Evolutionary conservation across 1,140 invertebrate species (phyloP), one percentile per base, ranked within the genome.

Genomic region (Bradynema listronoti): DNA sequence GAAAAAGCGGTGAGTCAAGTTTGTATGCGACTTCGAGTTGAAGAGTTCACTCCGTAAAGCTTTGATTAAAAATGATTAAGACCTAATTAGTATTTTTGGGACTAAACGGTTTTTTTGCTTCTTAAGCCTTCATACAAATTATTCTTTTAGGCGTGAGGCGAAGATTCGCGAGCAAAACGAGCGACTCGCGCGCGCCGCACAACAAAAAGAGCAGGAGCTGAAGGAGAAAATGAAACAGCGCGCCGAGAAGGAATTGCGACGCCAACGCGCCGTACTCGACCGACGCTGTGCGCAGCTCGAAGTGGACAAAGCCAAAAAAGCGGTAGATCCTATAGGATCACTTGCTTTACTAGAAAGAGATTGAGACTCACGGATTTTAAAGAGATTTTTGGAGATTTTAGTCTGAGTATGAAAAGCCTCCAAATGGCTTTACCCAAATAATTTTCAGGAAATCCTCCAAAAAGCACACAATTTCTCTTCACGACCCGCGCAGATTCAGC

Each of bases 391-490:
- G n/a, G n/a, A n/a, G n/a, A n/a, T n/a, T n/a, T n/a, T n/a, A n/a
- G n/a, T n/a, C n/a, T n/a, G n/a, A n/a, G n/a, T n/a, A n/a, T n/a
- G n/a, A n/a, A n/a, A n/a, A n/a, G n/a, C n/a, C n/a, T n/a, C n/a
- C n/a, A n/a, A n/a, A n/a, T n/a, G 36, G 19, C 36, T 39, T 39
- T 49, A 11, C 30, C n/a, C 19, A 49, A 19, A 11, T 11, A 49
- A 11, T 36, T 30, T 65, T 62, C 25, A 62, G 63, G 63, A 68
- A 47, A 66, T 77, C 45, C 55, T 73, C 4, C 56, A 58, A 29
- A 66, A 63, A 19, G 55, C 68, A 4, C 72, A 73, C 43, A 59
- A 52, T 11, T 52, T 51, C 1, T 41, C 73, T 22, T 73, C 72
- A 9, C 57, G 72, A n/a, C 60, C 56, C 19, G 58, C 46, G 14